Evolutionary conservation across 1,140 invertebrate species (phyloP), one percentile per base, ranked within the genome.

Genomic region (Saxidomus purpurata): DNA sequence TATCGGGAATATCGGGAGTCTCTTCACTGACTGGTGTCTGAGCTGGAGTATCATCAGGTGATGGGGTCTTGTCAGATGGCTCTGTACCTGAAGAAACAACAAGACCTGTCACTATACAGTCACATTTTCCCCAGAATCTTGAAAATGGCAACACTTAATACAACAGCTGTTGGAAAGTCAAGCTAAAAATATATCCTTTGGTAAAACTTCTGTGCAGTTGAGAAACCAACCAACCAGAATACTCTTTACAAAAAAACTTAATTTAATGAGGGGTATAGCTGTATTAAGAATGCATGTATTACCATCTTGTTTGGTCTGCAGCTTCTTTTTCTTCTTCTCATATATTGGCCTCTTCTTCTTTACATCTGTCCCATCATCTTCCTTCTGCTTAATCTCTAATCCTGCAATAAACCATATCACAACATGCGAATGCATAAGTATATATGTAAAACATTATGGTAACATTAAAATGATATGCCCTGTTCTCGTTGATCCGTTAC

Each of bases 291-390:
- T n/a, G n/a, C n/a, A n/a, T n/a, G n/a, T n/a, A 15, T 8, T 55
- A 91, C 84, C 91, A 71, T 92, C 90, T 55, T 91, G 87, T 69
- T 90, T 82, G 43, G 83, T 76, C 61, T 91, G 86, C 2, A 38
- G 90, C 83, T 92, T 96, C 93, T 89, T 93, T 86, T 89, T 96
- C 87, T 96, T 96, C 91, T 96, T 96, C 74, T 96, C 82, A 94
- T 95, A 94, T 61, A 93, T 94, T 85, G 97, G 97, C 80, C 97
- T 96, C 95, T 98, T 98, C 86, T 97, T 97, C 0, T 97, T 97
- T 92, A 97, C 97, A 90, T 97, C 97, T 11, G 95, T 96, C 80
- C 93, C 93, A 49, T 83, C 80, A 13, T 89, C 88, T 0, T 84
- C 80, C 55, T 90, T 92, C 36, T 93, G 92, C 11, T 96, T 97